Conservation (phyloP, 1,140 invertebrate species). For the Myzus persicae region DNA sequence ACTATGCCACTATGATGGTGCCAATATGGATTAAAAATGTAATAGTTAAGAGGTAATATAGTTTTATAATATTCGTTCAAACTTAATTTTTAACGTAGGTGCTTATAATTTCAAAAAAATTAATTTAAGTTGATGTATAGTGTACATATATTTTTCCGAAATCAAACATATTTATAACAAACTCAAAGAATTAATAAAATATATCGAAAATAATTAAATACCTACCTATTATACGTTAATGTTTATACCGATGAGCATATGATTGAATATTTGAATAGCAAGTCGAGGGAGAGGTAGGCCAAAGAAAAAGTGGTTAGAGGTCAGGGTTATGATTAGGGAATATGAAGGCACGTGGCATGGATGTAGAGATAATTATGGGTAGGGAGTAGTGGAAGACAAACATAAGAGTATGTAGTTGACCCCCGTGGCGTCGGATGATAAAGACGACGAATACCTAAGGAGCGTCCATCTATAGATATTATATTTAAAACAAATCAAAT, state of each 20-base stretch:
- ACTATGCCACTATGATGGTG: neutral
- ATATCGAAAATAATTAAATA: neutral
- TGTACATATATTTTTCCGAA: no score
- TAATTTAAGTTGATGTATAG: no score
- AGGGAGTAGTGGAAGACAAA: neutral
- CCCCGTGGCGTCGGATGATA: neutral
- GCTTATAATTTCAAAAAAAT: no score
- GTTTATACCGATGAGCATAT: neutral
- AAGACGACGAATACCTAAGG: neutral
- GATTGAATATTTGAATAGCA: neutral
- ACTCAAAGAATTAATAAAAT: neutral
- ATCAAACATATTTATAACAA: no score
- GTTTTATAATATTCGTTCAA: neutral
- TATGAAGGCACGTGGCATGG: neutral
- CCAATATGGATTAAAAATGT: neutral
- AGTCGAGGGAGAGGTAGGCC: neutral
- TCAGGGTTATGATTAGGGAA: neutral
- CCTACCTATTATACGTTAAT: neutral
- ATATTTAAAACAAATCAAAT: neutral
- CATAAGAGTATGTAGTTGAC: neutral
- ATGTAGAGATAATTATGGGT: neutral
- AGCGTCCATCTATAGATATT: neutral
- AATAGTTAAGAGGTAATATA: neutral
- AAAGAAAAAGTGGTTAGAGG: conserved; percentile 10
- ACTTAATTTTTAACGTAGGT: neutral